These are phyloP conservation scores for Apamea sordens DNA, from an alignment of 2,888 invertebrate genomes.

Conservation along the genomic window DNA sequence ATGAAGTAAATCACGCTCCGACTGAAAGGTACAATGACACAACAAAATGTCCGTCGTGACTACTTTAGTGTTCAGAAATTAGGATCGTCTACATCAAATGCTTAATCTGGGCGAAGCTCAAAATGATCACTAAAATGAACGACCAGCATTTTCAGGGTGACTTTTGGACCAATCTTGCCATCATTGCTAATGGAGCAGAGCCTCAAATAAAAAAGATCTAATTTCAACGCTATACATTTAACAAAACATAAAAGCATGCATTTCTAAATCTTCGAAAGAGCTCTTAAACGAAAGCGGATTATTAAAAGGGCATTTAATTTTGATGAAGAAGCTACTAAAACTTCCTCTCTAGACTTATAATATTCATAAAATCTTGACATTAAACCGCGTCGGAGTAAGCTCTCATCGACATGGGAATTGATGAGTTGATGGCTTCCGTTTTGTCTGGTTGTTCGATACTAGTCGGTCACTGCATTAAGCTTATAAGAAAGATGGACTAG, in stretches of 20 bases:
- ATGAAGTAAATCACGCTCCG: conserved; percentile 58
- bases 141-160: neutral
- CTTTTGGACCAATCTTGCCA: neutral
- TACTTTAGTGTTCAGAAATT: conserved; percentile 31
- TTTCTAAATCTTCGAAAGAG: conserved; percentile 13
- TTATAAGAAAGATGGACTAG: neutral
- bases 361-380: conserved; percentile 21
- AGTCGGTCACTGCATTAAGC: neutral
- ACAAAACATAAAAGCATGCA: conserved; percentile 11
- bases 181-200: neutral
- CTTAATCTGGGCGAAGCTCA: conserved; percentile 17
- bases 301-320: conserved; percentile 19
- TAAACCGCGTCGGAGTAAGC: conserved; percentile 19
- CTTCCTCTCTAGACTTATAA: conserved; percentile 3
- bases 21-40: conserved; percentile 35
- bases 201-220: neutral
- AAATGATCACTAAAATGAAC: conserved; percentile 10
- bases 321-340: conserved; percentile 25
- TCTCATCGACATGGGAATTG: neutral
- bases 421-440: neutral
- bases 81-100: conserved; percentile 7
- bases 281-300: conserved; percentile 11
- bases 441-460: neutral
- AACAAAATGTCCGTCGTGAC: conserved; percentile 23
- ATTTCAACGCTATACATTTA: neutral